Evolutionary conservation across 2,888 invertebrate species (phyloP).

Genomic region (Mythimna lalbum): DNA sequence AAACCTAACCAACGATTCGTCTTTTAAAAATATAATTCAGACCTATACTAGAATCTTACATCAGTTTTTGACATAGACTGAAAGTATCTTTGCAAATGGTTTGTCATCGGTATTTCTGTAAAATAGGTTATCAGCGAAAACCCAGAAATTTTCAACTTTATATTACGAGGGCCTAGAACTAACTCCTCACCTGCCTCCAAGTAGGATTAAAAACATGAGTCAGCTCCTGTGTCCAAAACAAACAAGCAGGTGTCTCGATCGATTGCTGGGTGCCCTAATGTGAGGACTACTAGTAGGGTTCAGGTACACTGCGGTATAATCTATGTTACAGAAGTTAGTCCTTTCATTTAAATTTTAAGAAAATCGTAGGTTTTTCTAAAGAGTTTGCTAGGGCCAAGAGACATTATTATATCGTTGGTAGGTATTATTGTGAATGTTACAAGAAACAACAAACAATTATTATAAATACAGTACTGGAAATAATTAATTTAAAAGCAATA

Average conservation of each 20-base stretch:
- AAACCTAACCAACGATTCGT: background rate
- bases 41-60: background rate
- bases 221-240: slow-evolving; percentile 65
- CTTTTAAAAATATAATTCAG: background rate
- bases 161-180: slow-evolving; percentile 4
- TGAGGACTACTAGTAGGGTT: slow-evolving; percentile 44
- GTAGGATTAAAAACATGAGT: slow-evolving; percentile 75
- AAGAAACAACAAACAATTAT: background rate
- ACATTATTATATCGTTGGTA: background rate
- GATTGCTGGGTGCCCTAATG: slow-evolving; percentile 65
- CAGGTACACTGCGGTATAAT: slow-evolving; percentile 16
- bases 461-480: too few species aligned
- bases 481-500: too few species aligned
- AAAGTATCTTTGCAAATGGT: background rate
- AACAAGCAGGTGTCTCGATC: slow-evolving; percentile 71
- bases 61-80: background rate
- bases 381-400: background rate
- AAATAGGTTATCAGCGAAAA: background rate
- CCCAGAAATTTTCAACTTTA: background rate
- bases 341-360: too few species aligned
- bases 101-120: background rate
- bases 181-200: slow-evolving; percentile 48
- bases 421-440: background rate
- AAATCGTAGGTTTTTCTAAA: background rate
- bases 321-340: background rate